Base-by-base conservation (phyloP, 2,797 vertebrate species). In the Esox lucius region DNA sequence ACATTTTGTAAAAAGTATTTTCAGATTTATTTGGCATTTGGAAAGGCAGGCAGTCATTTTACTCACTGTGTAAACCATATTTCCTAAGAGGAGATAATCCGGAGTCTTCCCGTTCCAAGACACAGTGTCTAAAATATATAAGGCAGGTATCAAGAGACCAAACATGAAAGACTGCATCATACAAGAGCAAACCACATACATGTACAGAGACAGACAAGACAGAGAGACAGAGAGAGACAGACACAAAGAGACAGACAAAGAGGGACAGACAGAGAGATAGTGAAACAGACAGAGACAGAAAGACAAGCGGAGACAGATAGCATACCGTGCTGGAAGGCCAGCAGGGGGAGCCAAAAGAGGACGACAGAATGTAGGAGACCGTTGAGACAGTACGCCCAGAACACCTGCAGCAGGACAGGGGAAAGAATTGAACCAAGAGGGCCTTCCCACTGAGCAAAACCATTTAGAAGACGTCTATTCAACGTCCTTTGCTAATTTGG, bases 371-470 rank as follows among this genome's bases (percentile, higher is more conserved):
- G 98, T 95, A 99, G 98, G 90, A 99, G 98, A 91, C 98, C 98
- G 86, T 99, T 99, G 94, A 99, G 95, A 98, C 98, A 99, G 97
- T 99, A 97, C 93, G 97, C 95, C 98, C 98, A 99, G 95, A 99
- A 99, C 94, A 99, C 97, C 98, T 99, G 94, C 89, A 86, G 85
- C 78, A 77, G 12, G 89, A 88, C 59, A 62, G 74, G 51, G 78
- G 78, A 68, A 75, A 93, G 90, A 93, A 83, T 93, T 91, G 91
- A 91, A 92, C n/a, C 3, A 59, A 59, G 6, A 12, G n/a, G 56
- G 56, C 56, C 8, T 24, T 42, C 42, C 42, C 9, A 42, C 42
- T 42, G 42, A 42, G 42, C 6, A 42, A 7, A 42, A 42, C 42
- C 7, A 42, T 7, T 7, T 11, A n/a, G n/a, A 4, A 42, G 9